Base-by-base conservation (phyloP, 2,888 invertebrate species). In the Nemurella pictetii region DNA sequence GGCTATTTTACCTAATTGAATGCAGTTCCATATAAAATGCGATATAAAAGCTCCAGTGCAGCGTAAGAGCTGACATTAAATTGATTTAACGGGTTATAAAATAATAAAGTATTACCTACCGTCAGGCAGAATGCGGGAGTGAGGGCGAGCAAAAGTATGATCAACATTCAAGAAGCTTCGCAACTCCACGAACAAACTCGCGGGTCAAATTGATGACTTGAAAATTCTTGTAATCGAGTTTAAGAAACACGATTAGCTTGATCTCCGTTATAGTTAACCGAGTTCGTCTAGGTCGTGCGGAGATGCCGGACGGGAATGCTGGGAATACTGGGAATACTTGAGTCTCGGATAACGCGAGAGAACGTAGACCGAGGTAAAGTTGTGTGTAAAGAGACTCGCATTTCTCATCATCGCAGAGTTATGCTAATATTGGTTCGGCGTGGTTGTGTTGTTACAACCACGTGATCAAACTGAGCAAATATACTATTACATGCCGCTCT, bases 171-270 rank as follows among this genome's bases (percentile, higher is more conserved):
- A 7, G 55, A 12, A 55, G 55, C 55, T 12, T 55, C 55, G 9
- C 20, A 7, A 55, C 55, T 55, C 55, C 55, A 20, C 2, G 55
- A 55, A 55, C 55, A 55, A 55, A 55, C 55, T 55, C 78, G 30
- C 4, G 30, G 78, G 28, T 29, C 78, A 30, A 30, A 78, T 78
- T 78, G 78, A 78, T 29, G 78, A 29, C 78, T 78, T 29, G 78
- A 75, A 78, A 78, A 78, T 78, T 78, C 78, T 78, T 78, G 28
- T 78, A 78, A 78, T n/a, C 20, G 78, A 78, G 78, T 78, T 78
- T 78, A 30, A 28, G 78, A 30, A 78, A 78, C 78, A 29, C 78
- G 78, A 78, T 78, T 78, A 78, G 29, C 78, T 74, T 78, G 78
- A 25, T 78, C 78, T 78, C 28, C 78, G 78, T 78, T 78, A 55